A percentile compares a stretch with the other conserved stretches of the same genome.
Conservation (phyloP, 1,140 invertebrate species). For the Pentalonia nigronervosa region DNA sequence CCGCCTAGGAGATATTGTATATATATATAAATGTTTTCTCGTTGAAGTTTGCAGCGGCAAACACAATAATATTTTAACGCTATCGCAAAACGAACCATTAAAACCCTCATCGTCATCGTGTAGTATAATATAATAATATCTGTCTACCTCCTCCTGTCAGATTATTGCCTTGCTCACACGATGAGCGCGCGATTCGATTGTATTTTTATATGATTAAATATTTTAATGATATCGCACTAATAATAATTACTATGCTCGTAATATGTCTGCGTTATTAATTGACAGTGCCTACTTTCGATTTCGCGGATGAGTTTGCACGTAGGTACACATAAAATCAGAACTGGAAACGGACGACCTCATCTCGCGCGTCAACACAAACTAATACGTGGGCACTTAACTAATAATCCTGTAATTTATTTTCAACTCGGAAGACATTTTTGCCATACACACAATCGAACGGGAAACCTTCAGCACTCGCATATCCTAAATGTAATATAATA, state of each 20-base stretch:
- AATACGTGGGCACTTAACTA: background rate
- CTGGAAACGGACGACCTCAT: constrained; percentile 19
- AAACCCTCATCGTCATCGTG: background rate
- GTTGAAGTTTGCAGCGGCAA: background rate
- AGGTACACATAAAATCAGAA: background rate
- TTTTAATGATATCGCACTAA: background rate
- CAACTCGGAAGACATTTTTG: background rate
- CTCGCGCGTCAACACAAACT: background rate
- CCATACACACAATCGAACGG: background rate
- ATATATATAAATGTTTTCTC: background rate
- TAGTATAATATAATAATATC: too few relatives aligned
- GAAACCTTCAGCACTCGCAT: background rate
- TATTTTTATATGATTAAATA: background rate
- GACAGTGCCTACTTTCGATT: background rate
- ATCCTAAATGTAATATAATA: background rate
- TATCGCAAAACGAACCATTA: background rate
- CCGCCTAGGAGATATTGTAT: background rate
- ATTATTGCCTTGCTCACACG: background rate
- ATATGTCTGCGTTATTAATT: background rate
- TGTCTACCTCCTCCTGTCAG: too few relatives aligned
- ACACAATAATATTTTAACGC: background rate
- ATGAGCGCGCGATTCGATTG: background rate
- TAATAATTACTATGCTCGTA: background rate
- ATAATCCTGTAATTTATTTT: background rate
- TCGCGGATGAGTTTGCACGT: background rate